These are phyloP conservation scores for Lethenteron reissneri DNA, from an alignment of 2,113 vertebrate genomes.

Conservation along the genomic window DNA sequence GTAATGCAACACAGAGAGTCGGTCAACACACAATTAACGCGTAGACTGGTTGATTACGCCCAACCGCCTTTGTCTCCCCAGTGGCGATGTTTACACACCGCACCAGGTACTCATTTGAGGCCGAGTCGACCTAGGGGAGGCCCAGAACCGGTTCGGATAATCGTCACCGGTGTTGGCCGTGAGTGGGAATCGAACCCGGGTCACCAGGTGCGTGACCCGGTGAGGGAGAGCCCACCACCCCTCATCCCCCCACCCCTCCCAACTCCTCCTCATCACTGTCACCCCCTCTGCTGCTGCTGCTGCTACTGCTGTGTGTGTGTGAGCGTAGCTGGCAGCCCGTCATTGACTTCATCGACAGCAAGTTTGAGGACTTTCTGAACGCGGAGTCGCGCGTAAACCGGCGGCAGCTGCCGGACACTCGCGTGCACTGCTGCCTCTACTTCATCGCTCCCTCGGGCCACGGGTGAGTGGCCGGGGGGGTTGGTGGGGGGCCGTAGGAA, in stretches of 20 bases:
- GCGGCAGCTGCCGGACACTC: slow-evolving; percentile 29
- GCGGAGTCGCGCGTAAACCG: slow-evolving; percentile 31
- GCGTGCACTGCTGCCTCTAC: slow-evolving; percentile 36
- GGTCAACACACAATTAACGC: no score
- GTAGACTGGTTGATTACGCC: no score
- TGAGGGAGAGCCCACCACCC: slow-evolving; percentile 14
- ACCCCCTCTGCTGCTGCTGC: not conserved
- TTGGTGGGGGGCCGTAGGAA: no score
- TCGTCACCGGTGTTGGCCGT: no score
- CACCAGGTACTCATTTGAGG: no score
- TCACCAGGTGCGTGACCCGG: no score
- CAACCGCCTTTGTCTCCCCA: no score
- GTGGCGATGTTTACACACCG: no score
- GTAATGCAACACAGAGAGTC: no score
- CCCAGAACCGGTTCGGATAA: no score
- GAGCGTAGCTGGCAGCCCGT: slow-evolving; percentile 31
- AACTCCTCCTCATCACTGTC: not conserved
- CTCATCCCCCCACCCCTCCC: not conserved
- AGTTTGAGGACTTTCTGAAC: slow-evolving; percentile 36
- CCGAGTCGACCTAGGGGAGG: no score
- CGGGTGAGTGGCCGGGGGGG: not conserved
- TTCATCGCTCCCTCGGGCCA: slow-evolving; percentile 17
- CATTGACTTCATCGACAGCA: slow-evolving; percentile 32
- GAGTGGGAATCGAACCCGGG: no score
- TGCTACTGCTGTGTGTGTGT: not conserved